Base-by-base conservation (phyloP, 1,140 invertebrate species). In the Papilio dardanus region DNA sequence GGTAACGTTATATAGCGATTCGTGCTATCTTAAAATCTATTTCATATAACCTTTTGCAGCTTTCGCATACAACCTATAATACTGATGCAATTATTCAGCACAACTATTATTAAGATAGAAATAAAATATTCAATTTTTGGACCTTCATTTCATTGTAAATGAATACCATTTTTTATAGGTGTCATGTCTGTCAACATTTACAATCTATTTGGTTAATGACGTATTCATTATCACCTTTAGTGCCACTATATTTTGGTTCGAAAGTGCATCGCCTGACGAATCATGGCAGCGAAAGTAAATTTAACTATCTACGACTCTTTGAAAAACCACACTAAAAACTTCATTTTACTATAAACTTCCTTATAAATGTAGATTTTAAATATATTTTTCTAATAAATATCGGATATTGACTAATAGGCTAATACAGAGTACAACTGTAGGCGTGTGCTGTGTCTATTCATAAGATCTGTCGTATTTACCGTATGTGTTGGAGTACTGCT, bases 401-500 rank as follows among this genome's bases (percentile, higher is more conserved):
- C 19, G 1, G 19, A 19, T 19, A 46, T 46, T 6, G 16, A 46
- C n/a, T 46, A 46, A 19, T 19, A 19, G n/a, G n/a, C 7, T 19
- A 46, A 46, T 5, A 46, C n/a, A 46, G 16, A 46, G 0, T 46
- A 46, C n/a, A 16, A 46, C 42, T 46, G n/a, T n/a, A 16, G 16
- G 42, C 6, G 42, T 54, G 21, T 5, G 0, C 6, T 16, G 46
- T 58, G 21, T 30, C 10, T 58, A 58, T 8, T 58, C 24, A 58
- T 12, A 58, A 24, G 8, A 28, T 10, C 10, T 8, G 21, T 58
- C 28, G 79, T 78, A 88, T 84, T 88, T 86, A 90, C 88, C 90
- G 80, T 92, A 92, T 68, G 79, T 89, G 77, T 86, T 85, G 78
- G 80, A 81, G 76, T 91, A 90, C 62, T 91, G 89, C 58, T 88